Evolutionary conservation across 2,888 invertebrate species (phyloP), one percentile per base, ranked within the genome.

Genomic region (Hoplodrina blanda): DNA sequence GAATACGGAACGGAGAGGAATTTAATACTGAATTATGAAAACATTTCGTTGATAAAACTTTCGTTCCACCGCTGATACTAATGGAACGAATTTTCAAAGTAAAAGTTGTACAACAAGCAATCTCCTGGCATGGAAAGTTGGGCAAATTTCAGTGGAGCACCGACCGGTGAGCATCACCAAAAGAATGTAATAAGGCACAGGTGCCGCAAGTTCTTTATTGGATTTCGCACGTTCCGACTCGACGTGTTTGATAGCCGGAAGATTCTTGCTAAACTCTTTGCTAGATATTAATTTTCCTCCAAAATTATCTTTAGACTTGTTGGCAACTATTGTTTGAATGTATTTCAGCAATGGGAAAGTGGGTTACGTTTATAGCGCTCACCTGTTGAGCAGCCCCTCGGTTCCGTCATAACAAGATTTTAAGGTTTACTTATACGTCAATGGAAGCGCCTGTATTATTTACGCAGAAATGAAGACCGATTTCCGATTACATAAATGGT

Each of bases 171-270:
- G 92, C 91, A 93, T 91, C 93, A 91, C 91, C 91, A 90, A 92
- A 94, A 93, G 95, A 95, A 96, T 95, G 95, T 95, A 95, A 96
- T 95, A 95, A 94, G 94, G 93, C 91, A 90, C 95, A 96, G 95
- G 95, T 96, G 95, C 91, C 90, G 90, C 91, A 90, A 92, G 89
- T 94, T 94, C 95, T 94, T 96, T 96, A 96, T 96, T 95, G 95
- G 94, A 95, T 96, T 95, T 95, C 93, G 92, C 93, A 92, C 95
- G 94, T 93, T 95, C 95, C 95, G 77, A 86, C 87, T 88, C 92
- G 94, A 95, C 95, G 94, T 95, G 93, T 93, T 93, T 94, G 95
- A 95, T 95, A 92, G 94, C 92, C 92, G 91, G 89, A 92, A 92
- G 93, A 95, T 95, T 96, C 94, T 94, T 94, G 91, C 91, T 90